A percentile compares a stretch with the other conserved stretches of the same genome.
phyloP scores from a whole-genome alignment of 1,140 invertebrate species.

The Danaus plexippus region DNA sequence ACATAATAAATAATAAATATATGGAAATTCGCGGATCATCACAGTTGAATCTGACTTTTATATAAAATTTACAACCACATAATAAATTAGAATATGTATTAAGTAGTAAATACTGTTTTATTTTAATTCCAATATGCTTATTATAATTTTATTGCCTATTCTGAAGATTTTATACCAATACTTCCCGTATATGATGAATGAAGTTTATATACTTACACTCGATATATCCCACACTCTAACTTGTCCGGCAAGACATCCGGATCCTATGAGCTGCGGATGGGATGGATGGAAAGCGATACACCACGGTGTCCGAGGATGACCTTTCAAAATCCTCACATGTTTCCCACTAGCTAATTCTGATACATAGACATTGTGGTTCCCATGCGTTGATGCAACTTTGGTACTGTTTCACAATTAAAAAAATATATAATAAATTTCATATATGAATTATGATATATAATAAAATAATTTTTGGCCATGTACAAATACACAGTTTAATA shows the following conservation, averaged over 20 bases:
- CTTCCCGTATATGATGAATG: neutral
- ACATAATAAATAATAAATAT: slow-evolving; percentile 6
- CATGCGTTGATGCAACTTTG: slow-evolving; percentile 91
- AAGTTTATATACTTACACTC: slow-evolving; percentile 75
- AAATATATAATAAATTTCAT: slow-evolving; percentile 14
- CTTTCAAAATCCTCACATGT: slow-evolving; percentile 83
- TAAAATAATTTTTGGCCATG: too few species aligned
- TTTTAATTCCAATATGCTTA: neutral
- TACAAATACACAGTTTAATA: too few species aligned
- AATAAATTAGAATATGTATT: too few species aligned
- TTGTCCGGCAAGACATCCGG: slow-evolving; percentile 91
- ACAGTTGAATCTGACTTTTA: too few species aligned
- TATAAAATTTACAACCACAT: too few species aligned
- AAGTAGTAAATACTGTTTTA: too few species aligned
- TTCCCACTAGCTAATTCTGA: slow-evolving; percentile 86
- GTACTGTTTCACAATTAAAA: slow-evolving; percentile 69
- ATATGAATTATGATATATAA: neutral
- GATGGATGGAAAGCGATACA: slow-evolving; percentile 92
- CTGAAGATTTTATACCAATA: neutral
- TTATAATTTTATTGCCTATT: neutral
- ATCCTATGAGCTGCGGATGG: slow-evolving; percentile 86
- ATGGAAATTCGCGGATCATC: too few species aligned
- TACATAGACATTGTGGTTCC: slow-evolving; percentile 93
- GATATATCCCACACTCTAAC: slow-evolving; percentile 91
- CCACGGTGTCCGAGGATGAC: slow-evolving; percentile 93